Evolutionary conservation across 2,888 invertebrate species (phyloP).

Genomic region (Apodemia mormo): DNA sequence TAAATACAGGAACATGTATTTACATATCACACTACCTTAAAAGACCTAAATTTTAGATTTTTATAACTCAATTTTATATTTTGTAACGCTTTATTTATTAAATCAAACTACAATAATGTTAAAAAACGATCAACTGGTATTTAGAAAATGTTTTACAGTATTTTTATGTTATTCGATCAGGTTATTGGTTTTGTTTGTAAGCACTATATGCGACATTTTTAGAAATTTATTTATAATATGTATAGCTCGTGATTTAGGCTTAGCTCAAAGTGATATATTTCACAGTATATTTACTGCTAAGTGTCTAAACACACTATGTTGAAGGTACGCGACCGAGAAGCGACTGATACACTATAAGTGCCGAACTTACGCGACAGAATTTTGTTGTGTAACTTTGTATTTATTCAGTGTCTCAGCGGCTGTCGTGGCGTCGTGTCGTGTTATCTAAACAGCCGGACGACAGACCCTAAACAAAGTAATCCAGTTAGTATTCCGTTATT

Average conservation of each 20-base stretch:
- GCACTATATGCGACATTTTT: not conserved
- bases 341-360: too few relatives aligned
- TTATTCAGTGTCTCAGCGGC: too few relatives aligned
- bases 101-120: slow-evolving; percentile 4
- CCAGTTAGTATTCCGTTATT: too few relatives aligned
- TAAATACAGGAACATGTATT: slow-evolving; percentile 15
- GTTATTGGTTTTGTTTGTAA: slow-evolving; percentile 6
- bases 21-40: slow-evolving; percentile 8
- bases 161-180: slow-evolving; percentile 11
- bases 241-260: not conserved
- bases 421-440: too few relatives aligned
- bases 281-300: too few relatives aligned
- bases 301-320: too few relatives aligned
- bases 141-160: slow-evolving; percentile 5
- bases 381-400: too few relatives aligned
- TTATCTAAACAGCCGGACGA: too few relatives aligned
- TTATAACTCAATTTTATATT: slow-evolving; percentile 14
- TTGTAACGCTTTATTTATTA: slow-evolving; percentile 16
- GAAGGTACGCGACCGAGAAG: too few relatives aligned
- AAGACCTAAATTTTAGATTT: slow-evolving; percentile 9
- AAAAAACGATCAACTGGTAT: slow-evolving; percentile 8
- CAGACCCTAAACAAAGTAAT: too few relatives aligned
- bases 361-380: too few relatives aligned
- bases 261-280: not conserved
- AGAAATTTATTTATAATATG: not conserved